phyloP scores from a whole-genome alignment of 2,888 invertebrate genomes.

The Boloria euphrosyne region DNA sequence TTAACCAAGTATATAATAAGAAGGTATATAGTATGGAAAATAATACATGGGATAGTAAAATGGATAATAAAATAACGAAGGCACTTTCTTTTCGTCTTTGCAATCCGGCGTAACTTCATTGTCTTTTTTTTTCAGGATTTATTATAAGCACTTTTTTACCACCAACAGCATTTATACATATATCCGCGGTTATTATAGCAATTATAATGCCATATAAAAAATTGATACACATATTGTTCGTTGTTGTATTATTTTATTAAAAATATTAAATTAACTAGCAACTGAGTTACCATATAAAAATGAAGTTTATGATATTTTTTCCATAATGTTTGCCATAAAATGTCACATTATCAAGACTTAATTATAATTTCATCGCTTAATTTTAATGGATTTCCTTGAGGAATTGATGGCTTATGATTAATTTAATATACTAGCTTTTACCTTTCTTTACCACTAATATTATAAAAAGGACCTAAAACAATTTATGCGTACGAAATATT shows the following conservation, averaged over 20 bases:
- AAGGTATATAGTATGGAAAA: conserved; percentile 30
- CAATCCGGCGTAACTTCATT: background rate
- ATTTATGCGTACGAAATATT: conserved; percentile 15
- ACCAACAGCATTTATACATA: background rate
- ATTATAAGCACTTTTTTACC: background rate
- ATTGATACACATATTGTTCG: background rate
- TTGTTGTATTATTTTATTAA: too few species aligned
- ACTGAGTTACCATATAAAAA: too few species aligned
- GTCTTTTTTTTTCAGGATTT: background rate
- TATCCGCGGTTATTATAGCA: background rate
- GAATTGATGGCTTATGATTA: conserved; percentile 19
- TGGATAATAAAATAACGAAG: conserved; percentile 1
- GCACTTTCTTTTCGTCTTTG: background rate
- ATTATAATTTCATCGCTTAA: conserved; percentile 13
- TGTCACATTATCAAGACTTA: conserved; percentile 11
- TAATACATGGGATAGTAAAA: conserved; percentile 31
- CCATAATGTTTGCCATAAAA: background rate
- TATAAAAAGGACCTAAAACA: conserved; percentile 9
- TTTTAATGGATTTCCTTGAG: conserved; percentile 22
- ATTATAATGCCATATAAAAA: background rate
- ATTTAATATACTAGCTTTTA: conserved; percentile 22
- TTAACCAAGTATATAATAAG: conserved; percentile 29
- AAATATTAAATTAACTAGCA: too few species aligned
- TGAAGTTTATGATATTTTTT: too few species aligned
- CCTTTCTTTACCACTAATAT: conserved; percentile 21